Evolutionary conservation across 2,113 vertebrate species (phyloP), one percentile per base, ranked within the genome.

Genomic region (Caranx melampygus): DNA sequence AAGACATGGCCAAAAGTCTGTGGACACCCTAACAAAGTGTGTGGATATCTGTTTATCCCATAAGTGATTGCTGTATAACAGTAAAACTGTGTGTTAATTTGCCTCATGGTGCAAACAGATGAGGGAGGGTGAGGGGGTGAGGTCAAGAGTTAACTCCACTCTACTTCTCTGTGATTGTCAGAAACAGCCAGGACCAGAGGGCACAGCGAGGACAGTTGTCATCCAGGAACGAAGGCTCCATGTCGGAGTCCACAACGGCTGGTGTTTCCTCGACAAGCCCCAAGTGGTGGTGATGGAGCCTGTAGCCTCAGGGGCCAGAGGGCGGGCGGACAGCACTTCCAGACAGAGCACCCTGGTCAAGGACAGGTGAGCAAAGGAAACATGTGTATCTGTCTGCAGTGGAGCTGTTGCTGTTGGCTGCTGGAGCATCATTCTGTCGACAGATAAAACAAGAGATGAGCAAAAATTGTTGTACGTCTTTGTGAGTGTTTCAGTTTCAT

Each of bases 221-320:
- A 92, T 99, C 79, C 95, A 96, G 89, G 98, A 99, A 82, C 94
- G 97, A 16, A 95, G 97, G 63, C 95, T 99, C 44, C 96, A 96
- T 0, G 87, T 99, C 0, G 97, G 97, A 0, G 96, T 97, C 52
- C 98, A 99, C 94, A 98, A 96, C 0, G 96, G 98, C 10, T 95
- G 96, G 93, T 88, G 94, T 87, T 99, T 98, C 0, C 89, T 99
- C 52, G 96, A 95, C 40, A 87, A 89, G 2, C 98, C 97, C 0
- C 98, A 97, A 86, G 96, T 99, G 9, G 94, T 95, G 0, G 96
- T 99, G 71, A 90, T 99, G 75, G 94, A 97, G 64, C 94, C 93
- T 0, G 86, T 94, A 58, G 31, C 68, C 0, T 86, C 93, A 0
- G 85, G 64, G 59, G 10, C 21, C 26, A 87, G 88, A 2, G 92